Conservation (phyloP, 2,113 vertebrate species). For the Oncorhynchus masou region DNA sequence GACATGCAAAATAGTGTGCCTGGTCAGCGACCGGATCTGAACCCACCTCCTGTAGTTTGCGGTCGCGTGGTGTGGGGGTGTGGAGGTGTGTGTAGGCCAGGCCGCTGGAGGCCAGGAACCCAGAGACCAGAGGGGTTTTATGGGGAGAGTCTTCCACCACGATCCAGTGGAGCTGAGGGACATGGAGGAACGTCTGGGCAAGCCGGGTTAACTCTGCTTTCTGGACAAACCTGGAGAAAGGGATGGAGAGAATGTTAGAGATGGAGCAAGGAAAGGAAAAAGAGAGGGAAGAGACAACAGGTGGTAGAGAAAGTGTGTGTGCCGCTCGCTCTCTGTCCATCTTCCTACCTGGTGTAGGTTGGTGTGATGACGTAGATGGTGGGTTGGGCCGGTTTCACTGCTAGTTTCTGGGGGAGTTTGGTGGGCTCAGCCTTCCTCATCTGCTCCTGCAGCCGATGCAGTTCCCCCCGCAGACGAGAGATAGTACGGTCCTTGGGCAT, state of each 20-base stretch:
- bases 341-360: conserved; percentile 82
- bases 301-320: background rate
- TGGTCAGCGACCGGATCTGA: background rate
- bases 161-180: conserved; percentile 80
- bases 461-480: conserved; percentile 77
- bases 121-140: conserved; percentile 67
- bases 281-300: background rate
- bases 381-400: conserved; percentile 56
- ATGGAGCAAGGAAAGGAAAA: background rate
- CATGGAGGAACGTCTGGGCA: conserved; percentile 77
- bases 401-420: conserved; percentile 61
- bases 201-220: conserved; percentile 80
- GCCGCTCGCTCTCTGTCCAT: background rate
- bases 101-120: conserved; percentile 69
- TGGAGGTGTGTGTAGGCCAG: conserved; percentile 76
- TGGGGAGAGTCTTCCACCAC: conserved; percentile 77
- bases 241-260: background rate
- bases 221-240: conserved; percentile 72
- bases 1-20: too few species aligned
- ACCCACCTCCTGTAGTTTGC: conserved; percentile 74
- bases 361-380: conserved; percentile 87
- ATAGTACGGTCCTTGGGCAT: conserved; percentile 77
- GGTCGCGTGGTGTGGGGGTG: conserved; percentile 69
- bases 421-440: conserved; percentile 57
- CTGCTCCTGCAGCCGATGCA: conserved; percentile 74